phyloP scores from a whole-genome alignment of 1,140 invertebrate species.

The Papilio machaon region DNA sequence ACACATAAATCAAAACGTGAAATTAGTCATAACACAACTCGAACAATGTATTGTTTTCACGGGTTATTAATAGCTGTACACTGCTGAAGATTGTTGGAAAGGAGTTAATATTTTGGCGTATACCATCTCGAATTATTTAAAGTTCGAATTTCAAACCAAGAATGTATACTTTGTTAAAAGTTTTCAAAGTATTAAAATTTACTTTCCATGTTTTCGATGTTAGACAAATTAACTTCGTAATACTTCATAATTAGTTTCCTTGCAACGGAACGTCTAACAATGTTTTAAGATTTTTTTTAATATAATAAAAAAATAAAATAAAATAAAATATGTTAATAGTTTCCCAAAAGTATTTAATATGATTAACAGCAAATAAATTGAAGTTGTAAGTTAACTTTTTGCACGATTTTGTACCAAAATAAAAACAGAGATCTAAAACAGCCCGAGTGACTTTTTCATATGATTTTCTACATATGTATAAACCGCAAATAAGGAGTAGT shows the following conservation, averaged over 20 bases:
- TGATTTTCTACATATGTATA: too few relatives aligned
- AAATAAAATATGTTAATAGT: neutral
- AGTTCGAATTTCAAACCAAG: too few relatives aligned
- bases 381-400: too few relatives aligned
- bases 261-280: neutral
- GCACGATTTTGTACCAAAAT: too few relatives aligned
- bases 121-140: too few relatives aligned
- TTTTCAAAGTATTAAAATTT: neutral
- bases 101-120: neutral
- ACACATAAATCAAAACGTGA: neutral
- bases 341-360: neutral
- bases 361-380: too few relatives aligned
- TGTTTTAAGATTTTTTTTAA: neutral
- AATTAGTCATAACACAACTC: slow-evolving; percentile 4
- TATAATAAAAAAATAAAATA: neutral
- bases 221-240: neutral
- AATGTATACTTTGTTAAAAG: neutral
- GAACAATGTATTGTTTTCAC: slow-evolving; percentile 13
- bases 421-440: too few relatives aligned
- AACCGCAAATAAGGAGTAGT: too few relatives aligned
- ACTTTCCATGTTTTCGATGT: neutral
- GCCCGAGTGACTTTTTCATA: too few relatives aligned
- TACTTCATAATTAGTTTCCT: neutral
- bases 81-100: neutral
- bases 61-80: neutral